phyloP scores from a whole-genome alignment of 1,140 invertebrate genomes.

The Tetragonula clypearis region DNA sequence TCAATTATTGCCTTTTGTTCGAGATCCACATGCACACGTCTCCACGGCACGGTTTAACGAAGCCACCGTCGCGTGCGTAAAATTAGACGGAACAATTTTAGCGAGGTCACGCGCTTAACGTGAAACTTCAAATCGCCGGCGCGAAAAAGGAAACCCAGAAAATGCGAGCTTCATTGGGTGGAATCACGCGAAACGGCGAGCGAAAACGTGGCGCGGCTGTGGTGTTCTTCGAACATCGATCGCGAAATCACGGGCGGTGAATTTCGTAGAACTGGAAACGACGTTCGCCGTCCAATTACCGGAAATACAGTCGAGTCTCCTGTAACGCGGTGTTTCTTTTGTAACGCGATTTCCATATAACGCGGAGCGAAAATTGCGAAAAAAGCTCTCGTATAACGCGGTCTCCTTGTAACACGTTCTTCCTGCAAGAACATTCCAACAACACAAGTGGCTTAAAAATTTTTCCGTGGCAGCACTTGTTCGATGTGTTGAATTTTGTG shows the following conservation, averaged over 20 bases:
- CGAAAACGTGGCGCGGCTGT: neutral
- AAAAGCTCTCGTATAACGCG: no score
- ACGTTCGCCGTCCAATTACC: neutral
- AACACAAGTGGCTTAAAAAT: no score
- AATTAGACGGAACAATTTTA: neutral
- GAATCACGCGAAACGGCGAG: slow-evolving; percentile 42
- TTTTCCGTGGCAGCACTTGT: no score
- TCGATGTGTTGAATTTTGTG: no score
- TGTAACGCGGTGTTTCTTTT: no score
- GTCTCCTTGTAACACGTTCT: no score
- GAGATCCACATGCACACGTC: neutral
- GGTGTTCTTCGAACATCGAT: neutral
- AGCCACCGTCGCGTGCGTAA: neutral
- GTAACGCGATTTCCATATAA: no score
- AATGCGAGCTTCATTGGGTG: slow-evolving; percentile 39
- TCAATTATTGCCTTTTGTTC: neutral
- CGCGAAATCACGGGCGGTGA: neutral
- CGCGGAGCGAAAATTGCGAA: no score
- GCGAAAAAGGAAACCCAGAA: slow-evolving; percentile 19
- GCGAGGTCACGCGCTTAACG: slow-evolving; percentile 27
- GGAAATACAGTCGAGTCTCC: neutral
- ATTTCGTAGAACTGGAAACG: slow-evolving; percentile 3
- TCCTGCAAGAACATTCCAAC: no score
- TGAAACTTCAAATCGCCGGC: slow-evolving; percentile 43
- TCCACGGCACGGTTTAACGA: neutral